Base-by-base conservation (phyloP, 2,797 vertebrate genomes). In the Sebastes diploproa region DNA sequence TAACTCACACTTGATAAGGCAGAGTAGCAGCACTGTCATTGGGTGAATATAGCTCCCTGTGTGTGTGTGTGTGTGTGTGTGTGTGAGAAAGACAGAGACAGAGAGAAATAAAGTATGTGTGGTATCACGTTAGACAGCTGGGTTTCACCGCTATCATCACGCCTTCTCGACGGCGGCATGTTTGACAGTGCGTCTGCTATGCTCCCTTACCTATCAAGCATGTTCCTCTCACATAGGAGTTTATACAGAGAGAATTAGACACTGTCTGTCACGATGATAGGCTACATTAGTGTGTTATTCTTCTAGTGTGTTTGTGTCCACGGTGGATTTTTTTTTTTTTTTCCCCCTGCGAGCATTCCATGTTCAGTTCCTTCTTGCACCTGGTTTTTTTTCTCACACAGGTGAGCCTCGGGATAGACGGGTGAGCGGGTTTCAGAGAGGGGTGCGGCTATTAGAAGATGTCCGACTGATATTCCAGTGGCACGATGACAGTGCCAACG, bases 391-490 rank as follows among this genome's bases (percentile, higher is more conserved):
- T 82, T 84, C 67, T 85, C 89, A 86, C 87, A 79, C 86, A 92
- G 88, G 87, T 91, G 85, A 92, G 87, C 85, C 84, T 85, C 67
- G 7, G 86, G 90, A 89, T 18, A 88, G 62, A 82, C 34, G 80
- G 77, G 84, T 7, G 69, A 77, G 22, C 81, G 65, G 77, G 81
- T 89, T 84, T 90, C 66, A 73, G 66, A 64, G 58, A 92, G 80
- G 83, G 86, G 86, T 85, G 91, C 54, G 88, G 90, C 80, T 89
- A 84, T 82, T 34, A 81, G 88, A 86, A 81, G 88, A 86, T 90
- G 92, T 90, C 91, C 87, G 78, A 92, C 82, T 88, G 81, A 90
- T 90, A 88, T 93, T 93, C 78, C 76, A 88, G 81, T 81, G 85
- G 83, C 82, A 74, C 52, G 67, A 86, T 91, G 86, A 83, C 77